Conservation (phyloP, 2,888 invertebrate genomes). For the Pachydiplax longipennis region DNA sequence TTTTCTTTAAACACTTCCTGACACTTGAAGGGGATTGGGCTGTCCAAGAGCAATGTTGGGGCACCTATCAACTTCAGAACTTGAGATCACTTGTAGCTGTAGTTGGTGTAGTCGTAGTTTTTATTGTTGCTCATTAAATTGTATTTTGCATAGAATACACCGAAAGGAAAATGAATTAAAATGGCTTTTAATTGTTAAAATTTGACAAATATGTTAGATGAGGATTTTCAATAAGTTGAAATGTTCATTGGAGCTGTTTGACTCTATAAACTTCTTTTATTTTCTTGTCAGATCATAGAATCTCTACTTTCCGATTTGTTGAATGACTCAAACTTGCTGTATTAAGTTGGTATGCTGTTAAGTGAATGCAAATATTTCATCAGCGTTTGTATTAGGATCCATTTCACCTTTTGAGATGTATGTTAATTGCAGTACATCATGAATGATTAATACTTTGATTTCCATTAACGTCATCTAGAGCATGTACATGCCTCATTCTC, state of each 20-base stretch:
- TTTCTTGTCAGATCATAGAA: background rate
- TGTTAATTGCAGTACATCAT: background rate
- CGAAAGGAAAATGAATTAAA: background rate
- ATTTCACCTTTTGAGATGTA: background rate
- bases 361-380: background rate
- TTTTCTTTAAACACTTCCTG: background rate
- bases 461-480: background rate
- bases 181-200: background rate
- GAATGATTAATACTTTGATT: background rate
- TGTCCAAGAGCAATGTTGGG: background rate
- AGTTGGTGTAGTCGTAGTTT: slow-evolving; percentile 13
- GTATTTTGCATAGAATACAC: slow-evolving; percentile 22
- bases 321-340: background rate
- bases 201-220: slow-evolving; percentile 11
- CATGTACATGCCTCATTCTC: background rate
- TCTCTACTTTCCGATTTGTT: background rate
- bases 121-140: slow-evolving; percentile 10
- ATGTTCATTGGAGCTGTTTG: background rate
- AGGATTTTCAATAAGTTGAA: background rate
- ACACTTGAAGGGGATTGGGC: background rate
- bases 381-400: background rate
- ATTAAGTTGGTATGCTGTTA: background rate
- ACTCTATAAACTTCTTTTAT: background rate
- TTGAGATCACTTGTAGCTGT: slow-evolving; percentile 5
- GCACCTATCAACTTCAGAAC: slow-evolving; percentile 8